These are phyloP conservation scores for Tribolium freemani DNA, from an alignment of 2,888 invertebrate genomes.

Conservation along the genomic window DNA sequence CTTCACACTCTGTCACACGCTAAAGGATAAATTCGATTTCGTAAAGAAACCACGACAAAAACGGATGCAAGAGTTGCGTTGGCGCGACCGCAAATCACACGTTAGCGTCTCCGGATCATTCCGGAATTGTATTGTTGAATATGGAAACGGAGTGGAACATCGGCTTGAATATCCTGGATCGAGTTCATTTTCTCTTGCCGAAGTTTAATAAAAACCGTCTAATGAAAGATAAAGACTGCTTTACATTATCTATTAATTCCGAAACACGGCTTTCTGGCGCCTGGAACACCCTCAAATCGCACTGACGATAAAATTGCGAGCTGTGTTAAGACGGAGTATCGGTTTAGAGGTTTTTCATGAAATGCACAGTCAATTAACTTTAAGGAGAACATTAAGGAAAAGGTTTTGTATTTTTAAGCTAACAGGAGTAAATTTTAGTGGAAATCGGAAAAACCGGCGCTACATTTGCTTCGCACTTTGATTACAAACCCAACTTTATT, in stretches of 20 bases:
- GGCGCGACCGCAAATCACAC: conserved; percentile 15
- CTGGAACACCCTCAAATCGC: conserved; percentile 23
- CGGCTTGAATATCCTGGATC: background rate
- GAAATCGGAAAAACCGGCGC: background rate
- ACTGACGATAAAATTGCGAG: conserved; percentile 16
- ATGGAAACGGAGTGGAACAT: background rate
- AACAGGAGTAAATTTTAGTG: background rate
- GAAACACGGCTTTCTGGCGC: conserved; percentile 32
- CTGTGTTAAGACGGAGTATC: conserved; percentile 18
- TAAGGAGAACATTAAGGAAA: background rate
- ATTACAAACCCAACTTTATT: background rate
- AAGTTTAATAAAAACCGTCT: conserved; percentile 30
- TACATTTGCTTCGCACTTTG: background rate
- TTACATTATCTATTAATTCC: conserved; percentile 35
- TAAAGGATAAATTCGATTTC: conserved; percentile 38
- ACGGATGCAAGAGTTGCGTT: conserved; percentile 1
- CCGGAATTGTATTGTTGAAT: conserved; percentile 4
- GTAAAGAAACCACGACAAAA: conserved; percentile 13
- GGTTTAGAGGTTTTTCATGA: conserved; percentile 24
- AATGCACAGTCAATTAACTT: conserved; percentile 31
- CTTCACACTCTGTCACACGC: conserved; percentile 31
- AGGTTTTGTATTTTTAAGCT: background rate
- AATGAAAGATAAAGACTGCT: conserved; percentile 36
- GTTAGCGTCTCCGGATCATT: background rate
- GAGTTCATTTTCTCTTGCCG: conserved; percentile 11